Conservation (phyloP, 2,113 vertebrate species). For the Xiphorhynchus elegans region DNA sequence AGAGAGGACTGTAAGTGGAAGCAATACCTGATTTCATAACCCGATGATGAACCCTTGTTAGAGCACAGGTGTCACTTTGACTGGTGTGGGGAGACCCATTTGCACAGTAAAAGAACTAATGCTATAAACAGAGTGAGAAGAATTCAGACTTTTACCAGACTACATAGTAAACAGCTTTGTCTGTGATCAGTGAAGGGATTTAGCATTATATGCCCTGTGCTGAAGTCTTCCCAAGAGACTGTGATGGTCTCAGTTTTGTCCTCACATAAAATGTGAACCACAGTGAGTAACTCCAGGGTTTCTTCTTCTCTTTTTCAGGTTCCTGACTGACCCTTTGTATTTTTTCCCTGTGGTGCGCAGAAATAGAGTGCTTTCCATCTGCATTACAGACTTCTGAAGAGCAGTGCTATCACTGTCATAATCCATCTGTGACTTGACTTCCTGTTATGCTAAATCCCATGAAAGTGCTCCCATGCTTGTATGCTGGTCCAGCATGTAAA, state of each 20-base stretch:
- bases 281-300: not conserved
- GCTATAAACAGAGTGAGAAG: not conserved
- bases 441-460: not conserved
- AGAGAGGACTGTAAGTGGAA: not conserved
- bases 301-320: not conserved
- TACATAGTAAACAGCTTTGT: not conserved
- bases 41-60: not conserved
- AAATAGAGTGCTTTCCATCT: not conserved
- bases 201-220: not conserved
- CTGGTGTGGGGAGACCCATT: not conserved
- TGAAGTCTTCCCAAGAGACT: not conserved
- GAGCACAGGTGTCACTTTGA: not conserved
- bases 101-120: not conserved
- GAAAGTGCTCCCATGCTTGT: not conserved
- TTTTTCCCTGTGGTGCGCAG: not conserved
- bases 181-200: not conserved
- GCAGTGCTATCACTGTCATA: not conserved
- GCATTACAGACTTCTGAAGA: not conserved
- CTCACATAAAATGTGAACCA: not conserved
- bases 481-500: not conserved
- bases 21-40: accelerated
- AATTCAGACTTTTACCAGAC: not conserved
- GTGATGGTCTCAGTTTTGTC: not conserved
- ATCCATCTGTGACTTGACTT: not conserved
- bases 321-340: not conserved